Conservation (phyloP, 2,888 invertebrate genomes). For the Drosophila parthenogenetica region DNA sequence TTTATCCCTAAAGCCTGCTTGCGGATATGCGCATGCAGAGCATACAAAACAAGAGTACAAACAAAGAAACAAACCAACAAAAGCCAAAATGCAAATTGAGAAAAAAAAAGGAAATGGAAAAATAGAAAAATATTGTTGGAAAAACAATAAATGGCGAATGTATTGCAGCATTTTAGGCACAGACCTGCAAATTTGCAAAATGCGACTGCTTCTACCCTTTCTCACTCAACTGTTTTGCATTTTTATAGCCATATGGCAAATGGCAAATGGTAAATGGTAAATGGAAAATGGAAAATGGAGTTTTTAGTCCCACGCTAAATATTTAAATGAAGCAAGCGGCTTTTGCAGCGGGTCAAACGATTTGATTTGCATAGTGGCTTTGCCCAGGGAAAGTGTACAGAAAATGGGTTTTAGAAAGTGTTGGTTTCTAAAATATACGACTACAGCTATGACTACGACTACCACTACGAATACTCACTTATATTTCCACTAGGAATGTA, state of each 20-base stretch:
- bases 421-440: conserved; percentile 24
- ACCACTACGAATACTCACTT: conserved; percentile 85
- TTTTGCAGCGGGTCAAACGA: conserved; percentile 50
- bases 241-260: conserved; percentile 76
- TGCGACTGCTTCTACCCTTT: conserved; percentile 22
- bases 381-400: background rate
- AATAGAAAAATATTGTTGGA: conserved; percentile 55
- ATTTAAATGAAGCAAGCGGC: conserved; percentile 74
- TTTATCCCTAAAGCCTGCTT: conserved; percentile 79
- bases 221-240: conserved; percentile 53
- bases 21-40: conserved; percentile 65
- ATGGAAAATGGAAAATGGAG: conserved; percentile 60
- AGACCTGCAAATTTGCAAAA: conserved; percentile 73
- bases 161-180: conserved; percentile 77
- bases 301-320: conserved; percentile 55
- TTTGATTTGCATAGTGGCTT: conserved; percentile 68
- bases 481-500: conserved; percentile 94
- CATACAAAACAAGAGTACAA: conserved; percentile 10
- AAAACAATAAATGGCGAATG: conserved; percentile 79
- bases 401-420: conserved; percentile 10
- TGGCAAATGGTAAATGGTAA: conserved; percentile 69
- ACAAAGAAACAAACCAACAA: conserved; percentile 50
- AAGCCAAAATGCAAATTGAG: conserved; percentile 37
- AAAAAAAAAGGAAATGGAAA: conserved; percentile 32
- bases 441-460: background rate